Evolutionary conservation across 2,797 vertebrate species (phyloP).

Genomic region (Limosa lapponica): DNA sequence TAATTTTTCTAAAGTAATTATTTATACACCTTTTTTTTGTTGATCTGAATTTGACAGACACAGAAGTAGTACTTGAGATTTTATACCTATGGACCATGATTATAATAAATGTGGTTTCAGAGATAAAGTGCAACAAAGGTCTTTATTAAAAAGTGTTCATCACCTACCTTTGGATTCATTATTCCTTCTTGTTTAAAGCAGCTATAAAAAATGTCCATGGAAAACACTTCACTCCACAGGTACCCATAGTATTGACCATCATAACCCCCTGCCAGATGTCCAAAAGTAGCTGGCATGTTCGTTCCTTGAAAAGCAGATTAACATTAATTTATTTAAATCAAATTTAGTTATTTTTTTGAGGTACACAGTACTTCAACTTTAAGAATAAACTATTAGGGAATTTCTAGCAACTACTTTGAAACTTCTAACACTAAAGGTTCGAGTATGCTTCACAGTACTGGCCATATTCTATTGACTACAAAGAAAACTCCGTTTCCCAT

Average conservation of each 20-base stretch:
- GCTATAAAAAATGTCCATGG: conserved; percentile 93
- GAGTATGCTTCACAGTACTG: not conserved
- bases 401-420: not conserved
- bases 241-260: conserved; percentile 96
- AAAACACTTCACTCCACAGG: conserved; percentile 96
- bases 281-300: conserved; percentile 94
- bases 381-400: not conserved
- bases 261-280: conserved; percentile 91
- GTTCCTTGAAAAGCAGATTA: conserved; percentile 83
- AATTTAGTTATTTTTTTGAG: not conserved
- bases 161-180: conserved; percentile 89
- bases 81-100: not conserved
- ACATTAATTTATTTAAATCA: not conserved
- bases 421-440: not conserved
- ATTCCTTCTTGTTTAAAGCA: conserved; percentile 92
- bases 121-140: not conserved
- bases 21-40: not conserved
- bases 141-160: not conserved
- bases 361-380: not conserved
- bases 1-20: not conserved
- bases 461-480: not conserved
- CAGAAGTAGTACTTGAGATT: not conserved
- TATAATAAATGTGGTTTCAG: not conserved
- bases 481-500: not conserved
- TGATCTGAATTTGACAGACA: not conserved